Conservation (phyloP, 2,113 vertebrate genomes). For the Micronycteris hirsuta region DNA sequence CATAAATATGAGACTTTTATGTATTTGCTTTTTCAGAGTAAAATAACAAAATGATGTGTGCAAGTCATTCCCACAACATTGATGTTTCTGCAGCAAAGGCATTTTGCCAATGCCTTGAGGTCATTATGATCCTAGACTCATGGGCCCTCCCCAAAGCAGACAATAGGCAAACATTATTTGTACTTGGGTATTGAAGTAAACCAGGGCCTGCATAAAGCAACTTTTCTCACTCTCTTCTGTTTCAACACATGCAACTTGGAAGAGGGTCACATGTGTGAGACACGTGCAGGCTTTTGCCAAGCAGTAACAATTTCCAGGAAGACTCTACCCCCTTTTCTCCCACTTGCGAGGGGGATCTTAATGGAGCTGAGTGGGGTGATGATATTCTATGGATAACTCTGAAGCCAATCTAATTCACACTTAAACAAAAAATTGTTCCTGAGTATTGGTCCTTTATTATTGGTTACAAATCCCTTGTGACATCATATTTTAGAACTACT, state of each 20-base stretch:
- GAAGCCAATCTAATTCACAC: neutral
- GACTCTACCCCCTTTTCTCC: neutral
- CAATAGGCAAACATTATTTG: neutral
- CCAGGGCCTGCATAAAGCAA: neutral
- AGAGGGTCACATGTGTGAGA: neutral
- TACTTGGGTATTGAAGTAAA: neutral
- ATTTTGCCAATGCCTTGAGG: neutral
- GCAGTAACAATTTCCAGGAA: neutral
- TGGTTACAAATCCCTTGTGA: neutral
- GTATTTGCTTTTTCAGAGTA: neutral
- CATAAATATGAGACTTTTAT: neutral
- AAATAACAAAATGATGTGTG: neutral
- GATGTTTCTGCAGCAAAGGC: neutral
- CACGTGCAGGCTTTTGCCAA: neutral
- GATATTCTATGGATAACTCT: neutral
- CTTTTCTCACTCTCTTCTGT: neutral
- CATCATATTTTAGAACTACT: neutral
- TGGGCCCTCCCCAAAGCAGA: neutral
- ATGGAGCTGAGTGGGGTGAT: neutral
- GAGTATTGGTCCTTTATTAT: neutral
- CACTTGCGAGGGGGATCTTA: neutral
- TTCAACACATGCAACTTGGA: neutral
- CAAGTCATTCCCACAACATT: neutral
- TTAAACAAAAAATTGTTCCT: neutral
- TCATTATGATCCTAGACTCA: neutral